Evolutionary conservation across 1,140 invertebrate species (phyloP), one percentile per base, ranked within the genome.

Genomic region (Parasteatoda tepidariorum): DNA sequence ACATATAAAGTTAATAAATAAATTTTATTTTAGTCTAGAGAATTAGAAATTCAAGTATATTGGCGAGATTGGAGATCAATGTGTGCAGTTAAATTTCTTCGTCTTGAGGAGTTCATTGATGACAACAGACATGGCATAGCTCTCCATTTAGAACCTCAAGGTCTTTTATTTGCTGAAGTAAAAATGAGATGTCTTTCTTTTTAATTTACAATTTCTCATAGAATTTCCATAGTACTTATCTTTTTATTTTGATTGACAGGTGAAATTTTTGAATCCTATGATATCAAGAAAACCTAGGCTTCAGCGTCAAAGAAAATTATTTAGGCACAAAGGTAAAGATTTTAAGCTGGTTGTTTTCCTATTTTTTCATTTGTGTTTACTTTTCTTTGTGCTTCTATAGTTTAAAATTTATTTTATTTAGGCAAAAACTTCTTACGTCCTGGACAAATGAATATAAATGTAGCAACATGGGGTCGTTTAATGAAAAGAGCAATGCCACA

Each of bases 191-290:
- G n/a, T n/a, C 24, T 54, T 54, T 66, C 7, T 15, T 13, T 41
- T 38, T 15, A 28, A 38, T 38, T 24, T 38, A 22, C 38, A n/a
- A n/a, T n/a, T n/a, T n/a, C n/a, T n/a, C n/a, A n/a, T n/a, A n/a
- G n/a, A n/a, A n/a, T n/a, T n/a, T n/a, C 13, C 13, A 41, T 41
- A 41, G 5, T 41, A 68, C 76, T 30, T 85, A 66, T 87, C 85
- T 62, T 62, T 71, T 31, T 79, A 54, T 83, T 74, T n/a, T n/a
- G n/a, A n/a, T n/a, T n/a, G n/a, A n/a, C 88, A 94, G 93, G 96
- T 98, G 84, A 98, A 98, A 90, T 99, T 99, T 91, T 91, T 99
- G 78, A 99, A 99, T 90, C 98, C 98, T 11, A 98, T 99, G 92
- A 98, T 99, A 88, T 97, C 97, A 81, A 92, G 97, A 86, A 97